A percentile compares a stretch with the other conserved stretches of the same genome.
phyloP scores from a whole-genome alignment of 2,797 vertebrate genomes.

The Cyprinella venusta region DNA sequence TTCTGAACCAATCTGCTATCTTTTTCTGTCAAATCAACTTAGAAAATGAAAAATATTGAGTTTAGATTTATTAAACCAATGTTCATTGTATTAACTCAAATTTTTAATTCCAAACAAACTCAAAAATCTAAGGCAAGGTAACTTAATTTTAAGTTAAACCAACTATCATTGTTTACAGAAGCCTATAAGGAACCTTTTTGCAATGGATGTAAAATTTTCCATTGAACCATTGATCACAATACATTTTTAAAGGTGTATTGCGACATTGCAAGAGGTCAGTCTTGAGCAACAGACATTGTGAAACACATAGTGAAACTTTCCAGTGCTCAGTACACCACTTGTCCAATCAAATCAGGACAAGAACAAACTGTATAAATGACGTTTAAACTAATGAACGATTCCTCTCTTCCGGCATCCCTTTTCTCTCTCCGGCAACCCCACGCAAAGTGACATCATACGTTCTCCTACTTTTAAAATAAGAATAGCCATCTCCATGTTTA shows the following conservation, averaged over 20 bases:
- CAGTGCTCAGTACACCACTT: not conserved
- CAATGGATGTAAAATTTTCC: not conserved
- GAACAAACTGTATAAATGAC: not conserved
- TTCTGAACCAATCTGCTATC: not conserved
- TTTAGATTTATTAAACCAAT: too few species aligned
- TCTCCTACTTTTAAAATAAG: not conserved
- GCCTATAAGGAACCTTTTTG: too few species aligned
- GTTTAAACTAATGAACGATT: not conserved
- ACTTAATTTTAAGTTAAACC: too few species aligned
- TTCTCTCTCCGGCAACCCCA: not conserved
- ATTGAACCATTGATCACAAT: not conserved
- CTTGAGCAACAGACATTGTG: not conserved
- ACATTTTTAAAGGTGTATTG: not conserved
- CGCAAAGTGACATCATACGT: not conserved
- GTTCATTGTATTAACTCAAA: too few species aligned
- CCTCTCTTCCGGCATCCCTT: not conserved
- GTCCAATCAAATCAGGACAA: not conserved
- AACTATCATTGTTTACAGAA: too few species aligned
- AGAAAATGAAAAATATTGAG: too few species aligned
- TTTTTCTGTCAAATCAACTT: too few species aligned
- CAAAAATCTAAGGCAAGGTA: too few species aligned
- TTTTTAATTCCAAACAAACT: too few species aligned
- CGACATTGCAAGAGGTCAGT: not conserved
- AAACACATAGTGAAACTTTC: not conserved
- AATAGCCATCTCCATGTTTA: slow-evolving; percentile 1